phyloP scores from a whole-genome alignment of 2,888 invertebrate genomes.

The Cantharis nigra region DNA sequence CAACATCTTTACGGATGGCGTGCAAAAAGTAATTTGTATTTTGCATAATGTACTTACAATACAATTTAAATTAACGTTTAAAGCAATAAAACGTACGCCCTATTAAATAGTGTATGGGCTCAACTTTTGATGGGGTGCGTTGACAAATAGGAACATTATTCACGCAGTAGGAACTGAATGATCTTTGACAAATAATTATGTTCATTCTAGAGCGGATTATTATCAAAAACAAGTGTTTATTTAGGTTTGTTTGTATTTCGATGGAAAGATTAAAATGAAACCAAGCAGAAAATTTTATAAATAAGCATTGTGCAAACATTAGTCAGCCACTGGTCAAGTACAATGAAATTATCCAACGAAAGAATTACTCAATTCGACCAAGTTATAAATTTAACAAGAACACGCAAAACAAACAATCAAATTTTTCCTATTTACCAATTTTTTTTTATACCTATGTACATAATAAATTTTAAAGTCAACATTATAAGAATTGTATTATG shows the following conservation, averaged over 20 bases:
- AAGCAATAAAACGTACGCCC: constrained; percentile 28
- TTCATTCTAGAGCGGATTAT: constrained; percentile 46
- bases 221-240: constrained; percentile 52
- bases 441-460: background rate
- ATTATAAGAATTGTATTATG: background rate
- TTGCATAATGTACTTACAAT: constrained; percentile 45
- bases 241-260: constrained; percentile 53
- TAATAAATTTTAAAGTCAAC: background rate
- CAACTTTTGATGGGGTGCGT: constrained; percentile 33
- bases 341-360: constrained; percentile 49
- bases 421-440: background rate
- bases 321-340: constrained; percentile 45
- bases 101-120: constrained; percentile 26
- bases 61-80: constrained; percentile 47
- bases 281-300: constrained; percentile 54
- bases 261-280: constrained; percentile 56
- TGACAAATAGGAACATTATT: constrained; percentile 44
- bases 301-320: constrained; percentile 43
- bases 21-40: constrained; percentile 49
- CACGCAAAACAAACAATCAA: constrained; percentile 2
- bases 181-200: constrained; percentile 53
- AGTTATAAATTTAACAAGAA: constrained; percentile 29
- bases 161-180: constrained; percentile 40
- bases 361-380: constrained; percentile 38
- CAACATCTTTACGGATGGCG: constrained; percentile 34